Evolutionary conservation across 2,888 invertebrate species (phyloP).

Genomic region (Byasa hedistus): DNA sequence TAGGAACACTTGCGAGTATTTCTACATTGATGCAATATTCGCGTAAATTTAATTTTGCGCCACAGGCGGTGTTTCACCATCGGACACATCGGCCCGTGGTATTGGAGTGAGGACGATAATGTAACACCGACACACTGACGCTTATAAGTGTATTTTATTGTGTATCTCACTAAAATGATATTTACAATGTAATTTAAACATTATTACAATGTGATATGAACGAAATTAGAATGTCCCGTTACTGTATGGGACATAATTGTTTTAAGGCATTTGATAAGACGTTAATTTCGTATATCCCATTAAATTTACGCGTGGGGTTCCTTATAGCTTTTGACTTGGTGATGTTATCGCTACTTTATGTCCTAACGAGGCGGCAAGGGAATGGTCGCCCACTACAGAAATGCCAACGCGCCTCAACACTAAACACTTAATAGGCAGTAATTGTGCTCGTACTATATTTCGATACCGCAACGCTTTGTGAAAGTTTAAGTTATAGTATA

Average conservation of each 20-base stretch:
- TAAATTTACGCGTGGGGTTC: constrained; percentile 30
- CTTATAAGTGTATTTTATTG: constrained; percentile 39
- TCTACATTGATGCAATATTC: constrained; percentile 10
- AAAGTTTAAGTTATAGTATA: neutral
- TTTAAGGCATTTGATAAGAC: constrained; percentile 23
- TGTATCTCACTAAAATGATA: constrained; percentile 18
- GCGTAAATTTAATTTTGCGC: constrained; percentile 29
- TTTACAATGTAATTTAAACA: constrained; percentile 16
- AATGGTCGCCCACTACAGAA: constrained; percentile 23
- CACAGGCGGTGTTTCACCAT: constrained; percentile 21
- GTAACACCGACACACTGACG: constrained; percentile 39
- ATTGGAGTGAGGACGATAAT: constrained; percentile 32
- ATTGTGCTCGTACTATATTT: constrained; percentile 11
- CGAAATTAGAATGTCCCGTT: constrained; percentile 1
- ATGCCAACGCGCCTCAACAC: constrained; percentile 14
- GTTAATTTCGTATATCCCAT: constrained; percentile 29
- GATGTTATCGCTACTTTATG: constrained; percentile 34
- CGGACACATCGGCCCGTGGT: constrained; percentile 34
- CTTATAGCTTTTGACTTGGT: constrained; percentile 27
- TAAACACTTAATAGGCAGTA: constrained; percentile 20
- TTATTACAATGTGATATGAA: constrained; percentile 10
- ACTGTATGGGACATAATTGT: constrained; percentile 9
- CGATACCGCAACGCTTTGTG: neutral
- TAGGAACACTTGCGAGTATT: neutral
- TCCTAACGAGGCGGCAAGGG: constrained; percentile 34